phyloP scores from a whole-genome alignment of 53 echinoderm and acorn worm genomes.

The Stichopus horrens region DNA sequence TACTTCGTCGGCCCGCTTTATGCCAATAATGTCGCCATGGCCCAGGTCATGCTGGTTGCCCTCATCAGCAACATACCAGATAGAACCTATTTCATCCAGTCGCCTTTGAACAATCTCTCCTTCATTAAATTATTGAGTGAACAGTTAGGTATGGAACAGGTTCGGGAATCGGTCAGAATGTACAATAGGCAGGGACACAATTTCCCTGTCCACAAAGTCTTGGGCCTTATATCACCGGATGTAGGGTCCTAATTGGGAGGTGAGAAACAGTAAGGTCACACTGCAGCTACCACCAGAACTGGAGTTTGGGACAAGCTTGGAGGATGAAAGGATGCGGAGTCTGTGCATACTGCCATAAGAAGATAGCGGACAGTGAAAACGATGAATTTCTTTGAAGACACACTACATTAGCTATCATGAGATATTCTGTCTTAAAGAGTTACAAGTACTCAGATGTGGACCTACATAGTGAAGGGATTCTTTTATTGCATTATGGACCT shows the following conservation, averaged over 20 bases:
- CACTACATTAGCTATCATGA: too few relatives aligned
- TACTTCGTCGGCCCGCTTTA: slow-evolving; percentile 82
- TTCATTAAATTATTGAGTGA: slow-evolving; percentile 67
- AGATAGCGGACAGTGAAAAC: too few relatives aligned
- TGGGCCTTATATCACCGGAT: slow-evolving; percentile 68
- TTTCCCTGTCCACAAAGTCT: slow-evolving; percentile 71
- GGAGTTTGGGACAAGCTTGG: too few relatives aligned
- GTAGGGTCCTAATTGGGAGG: slow-evolving; percentile 44
- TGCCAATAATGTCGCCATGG: slow-evolving; percentile 76
- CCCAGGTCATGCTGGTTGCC: slow-evolving; percentile 76
- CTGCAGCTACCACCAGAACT: too few relatives aligned
- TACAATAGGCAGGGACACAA: slow-evolving; percentile 71
- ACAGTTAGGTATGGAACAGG: slow-evolving; percentile 75
- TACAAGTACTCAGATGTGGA: too few relatives aligned
- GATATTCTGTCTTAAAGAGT: too few relatives aligned
- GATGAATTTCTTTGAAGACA: too few relatives aligned
- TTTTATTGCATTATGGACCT: too few relatives aligned
- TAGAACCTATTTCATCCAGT: slow-evolving; percentile 69
- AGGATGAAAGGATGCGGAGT: too few relatives aligned
- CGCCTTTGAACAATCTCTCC: slow-evolving; percentile 82
- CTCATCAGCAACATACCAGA: slow-evolving; percentile 73
- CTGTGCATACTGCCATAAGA: too few relatives aligned
- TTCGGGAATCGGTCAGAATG: slow-evolving; percentile 82
- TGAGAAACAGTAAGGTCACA: too few relatives aligned
- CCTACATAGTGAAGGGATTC: too few relatives aligned